phyloP scores from a whole-genome alignment of 2,797 vertebrate species.

The Poeciliopsis turneri region DNA sequence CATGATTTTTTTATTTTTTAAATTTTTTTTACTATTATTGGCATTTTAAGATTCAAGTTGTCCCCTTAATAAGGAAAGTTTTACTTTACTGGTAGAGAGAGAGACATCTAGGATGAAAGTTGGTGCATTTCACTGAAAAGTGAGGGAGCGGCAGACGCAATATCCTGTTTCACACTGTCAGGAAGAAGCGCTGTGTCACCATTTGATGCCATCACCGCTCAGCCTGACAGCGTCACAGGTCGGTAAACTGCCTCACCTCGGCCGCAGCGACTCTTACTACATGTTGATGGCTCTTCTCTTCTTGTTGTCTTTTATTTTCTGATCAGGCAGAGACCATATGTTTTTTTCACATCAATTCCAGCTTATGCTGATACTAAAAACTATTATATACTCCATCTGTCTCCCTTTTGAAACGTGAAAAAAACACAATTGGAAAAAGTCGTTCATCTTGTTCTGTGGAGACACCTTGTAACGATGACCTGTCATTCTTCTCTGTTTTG shows the following conservation, averaged over 20 bases:
- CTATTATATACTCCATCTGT: background rate
- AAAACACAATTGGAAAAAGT: slow-evolving; percentile 32
- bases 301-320: slow-evolving; percentile 7
- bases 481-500: slow-evolving; percentile 81
- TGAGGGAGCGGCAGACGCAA: slow-evolving; percentile 35
- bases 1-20: background rate
- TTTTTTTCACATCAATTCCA: background rate
- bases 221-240: slow-evolving; percentile 48
- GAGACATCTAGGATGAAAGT: slow-evolving; percentile 8
- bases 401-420: background rate
- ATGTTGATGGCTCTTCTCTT: slow-evolving; percentile 18
- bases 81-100: slow-evolving; percentile 17
- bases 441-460: slow-evolving; percentile 71
- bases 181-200: slow-evolving; percentile 35
- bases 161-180: slow-evolving; percentile 60
- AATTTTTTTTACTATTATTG: background rate
- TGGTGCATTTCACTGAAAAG: slow-evolving; percentile 51
- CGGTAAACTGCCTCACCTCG: slow-evolving; percentile 44
- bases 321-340: slow-evolving; percentile 23
- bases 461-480: slow-evolving; percentile 70
- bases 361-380: slow-evolving; percentile 5
- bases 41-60: background rate
- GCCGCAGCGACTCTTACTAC: slow-evolving; percentile 24
- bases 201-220: slow-evolving; percentile 47
- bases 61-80: slow-evolving; percentile 15